Conservation (phyloP, 2,797 vertebrate species). For the Tadarida brasiliensis region DNA sequence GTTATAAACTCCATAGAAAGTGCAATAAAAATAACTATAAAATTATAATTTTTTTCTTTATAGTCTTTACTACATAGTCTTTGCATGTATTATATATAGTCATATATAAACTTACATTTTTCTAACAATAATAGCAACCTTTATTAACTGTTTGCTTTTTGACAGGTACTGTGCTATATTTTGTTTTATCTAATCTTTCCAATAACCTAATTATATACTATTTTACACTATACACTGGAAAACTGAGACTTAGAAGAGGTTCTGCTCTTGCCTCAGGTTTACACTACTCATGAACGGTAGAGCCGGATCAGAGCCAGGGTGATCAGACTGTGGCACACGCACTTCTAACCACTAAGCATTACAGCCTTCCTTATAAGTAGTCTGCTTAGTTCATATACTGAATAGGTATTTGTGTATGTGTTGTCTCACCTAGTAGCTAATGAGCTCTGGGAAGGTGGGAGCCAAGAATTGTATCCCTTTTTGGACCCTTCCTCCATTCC, state of each 20-base stretch:
- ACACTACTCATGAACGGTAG: not conserved
- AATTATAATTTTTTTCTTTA: not conserved
- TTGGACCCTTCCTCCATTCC: not conserved
- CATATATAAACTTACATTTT: slow-evolving; percentile 30
- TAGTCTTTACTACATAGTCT: not conserved
- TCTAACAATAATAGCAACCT: slow-evolving; percentile 23
- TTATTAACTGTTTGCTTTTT: slow-evolving; percentile 22
- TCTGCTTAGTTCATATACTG: not conserved
- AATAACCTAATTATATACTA: slow-evolving; percentile 22
- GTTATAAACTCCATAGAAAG: slow-evolving; percentile 36
- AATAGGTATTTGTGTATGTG: not conserved
- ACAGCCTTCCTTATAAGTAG: not conserved
- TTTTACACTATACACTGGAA: slow-evolving; percentile 25
- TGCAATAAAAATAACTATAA: slow-evolving; percentile 8
- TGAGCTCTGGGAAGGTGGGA: not conserved
- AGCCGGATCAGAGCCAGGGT: not conserved
- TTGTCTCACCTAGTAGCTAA: not conserved
- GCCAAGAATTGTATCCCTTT: not conserved
- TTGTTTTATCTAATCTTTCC: slow-evolving; percentile 25
- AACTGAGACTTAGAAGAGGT: not conserved
- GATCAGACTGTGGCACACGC: not conserved
- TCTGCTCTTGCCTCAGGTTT: not conserved
- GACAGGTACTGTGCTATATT: not conserved
- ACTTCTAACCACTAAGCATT: not conserved
- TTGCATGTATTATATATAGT: not conserved